A percentile compares a stretch with the other conserved stretches of the same genome.
Evolutionary conservation across 2,113 vertebrate genomes (phyloP).

Genomic region (Xiphophorus maculatus): DNA sequence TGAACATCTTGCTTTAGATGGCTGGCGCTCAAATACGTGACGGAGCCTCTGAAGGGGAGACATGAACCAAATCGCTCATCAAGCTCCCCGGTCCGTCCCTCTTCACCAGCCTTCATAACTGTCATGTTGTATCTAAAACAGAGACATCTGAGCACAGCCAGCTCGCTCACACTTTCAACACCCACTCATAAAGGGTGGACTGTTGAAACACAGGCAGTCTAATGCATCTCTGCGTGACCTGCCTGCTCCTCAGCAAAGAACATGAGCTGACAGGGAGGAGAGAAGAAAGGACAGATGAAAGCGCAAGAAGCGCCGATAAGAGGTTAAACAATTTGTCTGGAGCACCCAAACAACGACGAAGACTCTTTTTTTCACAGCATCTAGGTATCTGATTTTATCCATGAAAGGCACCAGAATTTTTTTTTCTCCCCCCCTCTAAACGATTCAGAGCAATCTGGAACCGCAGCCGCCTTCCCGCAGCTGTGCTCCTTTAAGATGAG

Average conservation of each 20-base stretch:
- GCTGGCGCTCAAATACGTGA: slow-evolving; percentile 22
- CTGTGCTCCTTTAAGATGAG: slow-evolving; percentile 46
- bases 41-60: slow-evolving; percentile 34
- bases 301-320: slow-evolving; percentile 2
- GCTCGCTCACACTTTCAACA: slow-evolving; percentile 70
- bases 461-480: slow-evolving; percentile 50
- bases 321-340: slow-evolving; percentile 40
- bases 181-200: slow-evolving; percentile 71
- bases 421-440: slow-evolving; percentile 36
- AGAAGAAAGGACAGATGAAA: not conserved
- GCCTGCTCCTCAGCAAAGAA: slow-evolving; percentile 19
- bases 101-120: slow-evolving; percentile 64
- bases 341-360: slow-evolving; percentile 25
- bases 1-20: slow-evolving; percentile 11
- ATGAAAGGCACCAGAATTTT: slow-evolving; percentile 41
- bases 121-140: slow-evolving; percentile 67
- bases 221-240: slow-evolving; percentile 35
- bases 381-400: slow-evolving; percentile 30
- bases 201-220: slow-evolving; percentile 67
- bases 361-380: slow-evolving; percentile 19
- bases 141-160: slow-evolving; percentile 59
- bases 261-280: not conserved
- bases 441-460: slow-evolving; percentile 47
- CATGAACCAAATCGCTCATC: slow-evolving; percentile 44
- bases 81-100: slow-evolving; percentile 36